A percentile compares a stretch with the other conserved stretches of the same genome.
Evolutionary conservation across 1,140 invertebrate species (phyloP).

Genomic region (Maniola jurtina): DNA sequence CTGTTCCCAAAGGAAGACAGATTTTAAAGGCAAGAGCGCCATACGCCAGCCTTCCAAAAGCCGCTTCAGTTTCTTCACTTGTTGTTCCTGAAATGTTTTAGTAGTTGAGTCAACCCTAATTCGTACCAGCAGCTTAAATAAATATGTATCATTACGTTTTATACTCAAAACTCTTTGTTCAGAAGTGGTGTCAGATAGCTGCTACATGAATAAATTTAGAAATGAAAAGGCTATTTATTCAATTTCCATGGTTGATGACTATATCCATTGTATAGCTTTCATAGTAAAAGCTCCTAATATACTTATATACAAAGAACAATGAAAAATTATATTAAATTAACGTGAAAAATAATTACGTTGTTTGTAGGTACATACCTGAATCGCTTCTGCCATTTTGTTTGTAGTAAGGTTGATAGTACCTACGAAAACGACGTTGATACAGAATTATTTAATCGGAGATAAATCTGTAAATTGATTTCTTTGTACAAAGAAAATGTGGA

Average conservation of each 20-base stretch:
- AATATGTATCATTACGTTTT: background rate
- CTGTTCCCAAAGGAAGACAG: constrained; percentile 90
- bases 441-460: too few species aligned
- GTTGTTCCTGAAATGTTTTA: constrained; percentile 80
- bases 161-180: background rate
- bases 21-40: constrained; percentile 85
- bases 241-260: too few species aligned
- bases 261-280: too few species aligned
- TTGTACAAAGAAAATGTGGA: too few species aligned
- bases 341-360: background rate
- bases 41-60: constrained; percentile 91
- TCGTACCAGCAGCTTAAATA: constrained; percentile 21
- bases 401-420: too few species aligned
- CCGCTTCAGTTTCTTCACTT: constrained; percentile 86
- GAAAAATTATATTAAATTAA: background rate
- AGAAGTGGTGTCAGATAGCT: too few species aligned
- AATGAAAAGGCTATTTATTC: too few species aligned
- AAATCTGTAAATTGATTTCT: too few species aligned
- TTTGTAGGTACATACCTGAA: constrained; percentile 27
- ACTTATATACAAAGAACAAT: too few species aligned
- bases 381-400: constrained; percentile 26
- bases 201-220: too few species aligned
- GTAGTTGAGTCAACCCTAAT: too few species aligned
- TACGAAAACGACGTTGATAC: background rate
- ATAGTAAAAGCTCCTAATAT: too few species aligned